Base-by-base conservation (phyloP, 1,140 invertebrate species). In the Hypsibius dujardini region DNA sequence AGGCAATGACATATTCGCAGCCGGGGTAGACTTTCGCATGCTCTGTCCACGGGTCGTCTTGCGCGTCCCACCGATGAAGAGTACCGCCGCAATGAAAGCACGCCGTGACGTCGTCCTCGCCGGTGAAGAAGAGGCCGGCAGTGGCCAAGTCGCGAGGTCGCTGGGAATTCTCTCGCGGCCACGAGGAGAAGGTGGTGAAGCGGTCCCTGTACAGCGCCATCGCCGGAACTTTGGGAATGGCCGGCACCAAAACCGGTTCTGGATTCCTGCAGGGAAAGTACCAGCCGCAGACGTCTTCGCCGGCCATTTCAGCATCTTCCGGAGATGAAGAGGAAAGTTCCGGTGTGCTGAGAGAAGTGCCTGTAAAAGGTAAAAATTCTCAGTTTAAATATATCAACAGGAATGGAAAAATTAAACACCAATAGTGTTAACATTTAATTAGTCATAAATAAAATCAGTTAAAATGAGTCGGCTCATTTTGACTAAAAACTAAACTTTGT, bases 81-180 rank as follows among this genome's bases (percentile, higher is more conserved):
- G 88, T 88, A 28, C 88, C 87, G 69, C 88, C 88, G 77, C 91
- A 94, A 75, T 87, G 86, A 76, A 88, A 92, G 75, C 91, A 94
- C 45, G 87, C 82, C 0, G 89, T 89, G 75, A 88, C 86, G 79
- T 93, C 90, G 7, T 86, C 86, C 62, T 84, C 83, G 47, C 77
- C 76, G 72, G 73, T 74, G 72, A 75, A 78, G 72, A 74, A 79
- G 71, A 78, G 78, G 40, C 78, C 78, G 46, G 75, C 74, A 46
- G 71, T 60, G 3, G 77, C 77, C 28, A 79, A 71, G 47, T 70
- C 28, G 42, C 75, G 60, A 1, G 74, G 71, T 47, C 28, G 47
- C 62, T 67, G 62, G 7, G 42, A 14, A 12, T 42, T 67, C 3
- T 67, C 62, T 42, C 3, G 12, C 42, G 62, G 62, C 62, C 62